Conservation (phyloP, 2,797 vertebrate genomes). For the Lepilemur septentrionalis region DNA sequence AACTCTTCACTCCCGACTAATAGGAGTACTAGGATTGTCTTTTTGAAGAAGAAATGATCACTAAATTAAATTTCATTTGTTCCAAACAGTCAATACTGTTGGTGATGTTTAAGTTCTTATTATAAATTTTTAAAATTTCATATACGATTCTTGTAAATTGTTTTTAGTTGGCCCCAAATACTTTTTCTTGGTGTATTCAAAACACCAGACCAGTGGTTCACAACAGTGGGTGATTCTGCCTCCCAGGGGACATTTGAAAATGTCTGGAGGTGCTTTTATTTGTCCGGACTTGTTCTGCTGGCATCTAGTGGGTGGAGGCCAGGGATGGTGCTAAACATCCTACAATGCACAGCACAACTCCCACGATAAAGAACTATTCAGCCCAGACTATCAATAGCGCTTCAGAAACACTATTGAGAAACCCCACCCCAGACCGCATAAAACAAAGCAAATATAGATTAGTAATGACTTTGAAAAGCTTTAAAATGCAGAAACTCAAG, state of each 20-base stretch:
- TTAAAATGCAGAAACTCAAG: conserved; percentile 36
- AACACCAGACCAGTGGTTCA: background rate
- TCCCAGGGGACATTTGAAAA: background rate
- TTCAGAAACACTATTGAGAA: background rate
- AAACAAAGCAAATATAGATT: background rate
- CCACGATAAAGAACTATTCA: background rate
- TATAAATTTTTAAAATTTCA: background rate
- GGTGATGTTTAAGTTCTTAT: background rate
- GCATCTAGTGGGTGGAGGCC: background rate
- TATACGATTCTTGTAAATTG: background rate
- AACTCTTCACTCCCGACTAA: background rate
- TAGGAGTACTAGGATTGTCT: background rate
- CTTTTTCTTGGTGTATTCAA: background rate
- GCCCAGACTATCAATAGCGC: background rate
- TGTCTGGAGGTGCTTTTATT: background rate
- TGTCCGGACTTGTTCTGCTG: background rate
- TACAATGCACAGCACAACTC: background rate
- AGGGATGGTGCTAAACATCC: background rate
- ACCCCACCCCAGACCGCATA: background rate
- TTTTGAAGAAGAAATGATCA: background rate
- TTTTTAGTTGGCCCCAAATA: background rate
- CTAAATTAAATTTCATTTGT: conserved; percentile 13
- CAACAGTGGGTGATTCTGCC: background rate
- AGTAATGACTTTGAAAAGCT: conserved; percentile 23
- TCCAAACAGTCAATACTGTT: background rate